These are phyloP conservation scores for Ctena decussata DNA, from an alignment of 2,888 invertebrate genomes.

Conservation along the genomic window DNA sequence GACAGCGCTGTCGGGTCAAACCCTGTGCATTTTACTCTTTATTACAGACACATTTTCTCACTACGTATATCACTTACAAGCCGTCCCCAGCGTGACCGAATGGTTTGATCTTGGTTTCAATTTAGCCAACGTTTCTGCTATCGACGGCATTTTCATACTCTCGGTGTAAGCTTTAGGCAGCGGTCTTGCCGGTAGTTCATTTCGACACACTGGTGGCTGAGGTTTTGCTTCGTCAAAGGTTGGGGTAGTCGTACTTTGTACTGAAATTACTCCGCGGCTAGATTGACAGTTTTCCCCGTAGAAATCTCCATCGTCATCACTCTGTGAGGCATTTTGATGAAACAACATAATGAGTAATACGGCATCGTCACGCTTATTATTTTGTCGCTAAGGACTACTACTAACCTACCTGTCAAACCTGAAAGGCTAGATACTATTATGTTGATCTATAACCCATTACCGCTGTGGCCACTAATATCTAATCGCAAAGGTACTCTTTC, in stretches of 20 bases:
- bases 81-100: conserved; percentile 62
- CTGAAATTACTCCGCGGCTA: conserved; percentile 34
- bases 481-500: too few relatives aligned
- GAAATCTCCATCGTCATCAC: conserved; percentile 54
- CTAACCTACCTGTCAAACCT: too few relatives aligned
- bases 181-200: conserved; percentile 56
- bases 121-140: conserved; percentile 68
- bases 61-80: conserved; percentile 66
- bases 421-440: too few relatives aligned
- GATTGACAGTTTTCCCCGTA: conserved; percentile 46
- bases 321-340: conserved; percentile 23
- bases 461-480: too few relatives aligned
- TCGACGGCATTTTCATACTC: conserved; percentile 67
- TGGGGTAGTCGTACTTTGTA: conserved; percentile 57
- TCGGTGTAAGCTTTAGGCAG: conserved; percentile 57
- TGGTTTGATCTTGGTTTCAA: conserved; percentile 64
- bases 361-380: too few relatives aligned
- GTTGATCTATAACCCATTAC: too few relatives aligned
- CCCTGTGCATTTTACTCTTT: too few relatives aligned
- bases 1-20: too few relatives aligned
- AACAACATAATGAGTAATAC: too few relatives aligned
- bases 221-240: conserved; percentile 60
- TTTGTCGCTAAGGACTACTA: too few relatives aligned
- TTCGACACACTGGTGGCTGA: conserved; percentile 54
- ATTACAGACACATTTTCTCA: too few relatives aligned